Conservation (phyloP, 2,888 invertebrate species). For the Ectropis crepuscularia region DNA sequence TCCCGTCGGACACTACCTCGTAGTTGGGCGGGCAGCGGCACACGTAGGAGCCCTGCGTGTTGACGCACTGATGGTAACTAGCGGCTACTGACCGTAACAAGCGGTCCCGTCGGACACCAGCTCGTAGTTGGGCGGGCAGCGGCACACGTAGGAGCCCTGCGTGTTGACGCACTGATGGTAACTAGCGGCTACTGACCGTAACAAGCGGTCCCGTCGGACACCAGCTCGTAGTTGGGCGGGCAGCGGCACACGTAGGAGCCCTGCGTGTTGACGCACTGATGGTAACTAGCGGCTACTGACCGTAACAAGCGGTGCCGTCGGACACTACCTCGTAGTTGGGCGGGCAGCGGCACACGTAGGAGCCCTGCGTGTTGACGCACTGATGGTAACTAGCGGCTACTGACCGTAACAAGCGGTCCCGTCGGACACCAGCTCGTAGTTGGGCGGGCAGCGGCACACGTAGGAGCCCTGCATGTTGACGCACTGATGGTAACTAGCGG, state of each 20-base stretch:
- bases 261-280: conserved; percentile 90
- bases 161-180: conserved; percentile 91
- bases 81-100: conserved; percentile 89
- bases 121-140: conserved; percentile 92
- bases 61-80: conserved; percentile 90
- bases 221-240: conserved; percentile 91
- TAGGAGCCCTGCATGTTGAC: conserved; percentile 90
- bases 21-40: conserved; percentile 93
- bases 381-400: too few relatives aligned
- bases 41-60: conserved; percentile 89
- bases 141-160: conserved; percentile 90
- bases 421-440: conserved; percentile 91
- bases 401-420: conserved; percentile 93
- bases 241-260: conserved; percentile 92
- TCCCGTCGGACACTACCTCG: conserved; percentile 91
- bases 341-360: conserved; percentile 92
- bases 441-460: conserved; percentile 91
- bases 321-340: conserved; percentile 91
- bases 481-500: too few relatives aligned
- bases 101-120: conserved; percentile 91
- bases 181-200: conserved; percentile 87
- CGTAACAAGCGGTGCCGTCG: conserved; percentile 92
- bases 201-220: conserved; percentile 92
- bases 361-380: conserved; percentile 90
- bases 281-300: too few relatives aligned